These are phyloP conservation scores for Threskiornis aethiopicus DNA, from an alignment of 2,797 vertebrate species.

Conservation along the genomic window DNA sequence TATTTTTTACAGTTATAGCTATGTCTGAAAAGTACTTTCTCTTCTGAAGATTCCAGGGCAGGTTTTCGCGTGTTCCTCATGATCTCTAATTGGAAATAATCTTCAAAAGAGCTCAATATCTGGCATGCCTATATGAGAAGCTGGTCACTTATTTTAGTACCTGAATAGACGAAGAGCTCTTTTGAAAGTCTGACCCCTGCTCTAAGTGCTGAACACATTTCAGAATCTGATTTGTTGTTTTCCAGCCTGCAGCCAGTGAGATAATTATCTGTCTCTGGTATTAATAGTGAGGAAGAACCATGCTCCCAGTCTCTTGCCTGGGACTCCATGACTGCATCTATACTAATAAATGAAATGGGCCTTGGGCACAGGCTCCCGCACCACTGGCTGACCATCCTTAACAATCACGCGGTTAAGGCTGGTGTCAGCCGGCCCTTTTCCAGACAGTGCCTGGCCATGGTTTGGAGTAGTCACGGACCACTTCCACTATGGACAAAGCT, in stretches of 20 bases:
- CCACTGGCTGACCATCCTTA: not conserved
- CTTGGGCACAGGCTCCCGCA: not conserved
- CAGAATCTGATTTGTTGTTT: not conserved
- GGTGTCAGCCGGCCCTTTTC: not conserved
- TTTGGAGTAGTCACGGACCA: not conserved
- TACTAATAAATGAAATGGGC: not conserved
- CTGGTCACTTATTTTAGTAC: not conserved
- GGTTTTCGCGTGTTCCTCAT: not conserved
- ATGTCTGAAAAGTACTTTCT: not conserved
- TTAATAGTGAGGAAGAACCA: not conserved
- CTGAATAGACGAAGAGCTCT: not conserved
- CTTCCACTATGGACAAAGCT: not conserved
- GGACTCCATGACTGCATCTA: not conserved
- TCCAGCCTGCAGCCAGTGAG: not conserved
- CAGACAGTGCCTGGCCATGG: not conserved
- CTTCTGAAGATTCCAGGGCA: not conserved
- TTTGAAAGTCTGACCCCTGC: not conserved
- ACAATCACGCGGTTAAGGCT: fast-evolving
- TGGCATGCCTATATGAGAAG: not conserved
- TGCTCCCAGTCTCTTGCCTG: not conserved
- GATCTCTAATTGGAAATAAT: not conserved
- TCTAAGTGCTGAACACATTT: not conserved
- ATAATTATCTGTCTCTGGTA: not conserved
- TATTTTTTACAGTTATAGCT: not conserved
- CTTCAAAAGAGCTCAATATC: not conserved